Evolutionary conservation across 2,888 invertebrate genomes (phyloP).

Genomic region (Arctia plantaginis): DNA sequence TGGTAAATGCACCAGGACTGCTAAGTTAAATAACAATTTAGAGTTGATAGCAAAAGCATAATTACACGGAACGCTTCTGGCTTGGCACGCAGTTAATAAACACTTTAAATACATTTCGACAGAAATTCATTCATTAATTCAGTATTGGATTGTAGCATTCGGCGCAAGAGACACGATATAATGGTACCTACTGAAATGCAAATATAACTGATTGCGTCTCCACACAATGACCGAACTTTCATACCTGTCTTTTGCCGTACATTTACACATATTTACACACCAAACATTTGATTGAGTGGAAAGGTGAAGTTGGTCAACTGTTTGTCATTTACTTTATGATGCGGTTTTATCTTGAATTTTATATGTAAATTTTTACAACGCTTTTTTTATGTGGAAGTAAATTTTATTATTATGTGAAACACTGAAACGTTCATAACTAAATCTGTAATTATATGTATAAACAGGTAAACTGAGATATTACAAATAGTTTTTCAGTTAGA

Average conservation of each 20-base stretch:
- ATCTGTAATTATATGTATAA: background rate
- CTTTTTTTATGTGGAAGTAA: slow-evolving; percentile 32
- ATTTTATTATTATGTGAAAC: slow-evolving; percentile 17
- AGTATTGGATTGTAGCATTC: slow-evolving; percentile 45
- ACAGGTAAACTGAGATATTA: background rate
- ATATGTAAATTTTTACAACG: slow-evolving; percentile 26
- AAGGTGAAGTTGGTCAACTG: slow-evolving; percentile 37
- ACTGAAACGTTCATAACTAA: slow-evolving; percentile 28
- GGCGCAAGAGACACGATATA: slow-evolving; percentile 59
- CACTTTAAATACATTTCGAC: slow-evolving; percentile 64
- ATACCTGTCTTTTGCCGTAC: slow-evolving; percentile 47
- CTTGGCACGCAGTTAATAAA: slow-evolving; percentile 61
- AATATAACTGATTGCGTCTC: slow-evolving; percentile 73
- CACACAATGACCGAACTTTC: slow-evolving; percentile 49
- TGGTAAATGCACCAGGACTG: slow-evolving; percentile 53
- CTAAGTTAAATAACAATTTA: slow-evolving; percentile 65
- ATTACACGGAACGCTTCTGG: slow-evolving; percentile 59
- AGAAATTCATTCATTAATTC: slow-evolving; percentile 63
- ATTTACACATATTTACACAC: slow-evolving; percentile 41
- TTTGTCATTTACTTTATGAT: slow-evolving; percentile 37
- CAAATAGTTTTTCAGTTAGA: background rate
- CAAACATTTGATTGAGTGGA: slow-evolving; percentile 44
- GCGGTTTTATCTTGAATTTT: slow-evolving; percentile 39
- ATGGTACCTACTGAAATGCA: slow-evolving; percentile 71
- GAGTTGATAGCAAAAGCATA: slow-evolving; percentile 60